Evolutionary conservation across 2,797 vertebrate species (phyloP).

Genomic region (Nyctalus aviator): DNA sequence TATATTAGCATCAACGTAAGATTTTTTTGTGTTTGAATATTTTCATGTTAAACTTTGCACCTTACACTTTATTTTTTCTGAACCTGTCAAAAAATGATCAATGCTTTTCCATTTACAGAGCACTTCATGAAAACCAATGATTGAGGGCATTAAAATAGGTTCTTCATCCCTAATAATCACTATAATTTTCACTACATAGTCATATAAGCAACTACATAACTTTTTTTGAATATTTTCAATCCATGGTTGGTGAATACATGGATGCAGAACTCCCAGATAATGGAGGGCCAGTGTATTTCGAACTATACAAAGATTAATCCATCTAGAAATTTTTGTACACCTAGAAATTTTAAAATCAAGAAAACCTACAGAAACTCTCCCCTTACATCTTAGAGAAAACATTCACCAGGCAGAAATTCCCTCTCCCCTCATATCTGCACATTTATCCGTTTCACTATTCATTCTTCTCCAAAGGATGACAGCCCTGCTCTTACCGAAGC

Average conservation of each 20-base stretch:
- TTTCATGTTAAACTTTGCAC: background rate
- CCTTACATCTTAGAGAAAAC: background rate
- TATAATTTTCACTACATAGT: background rate
- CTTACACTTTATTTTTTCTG: background rate
- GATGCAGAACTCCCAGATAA: background rate
- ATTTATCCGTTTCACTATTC: background rate
- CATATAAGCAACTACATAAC: background rate
- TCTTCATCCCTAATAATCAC: background rate
- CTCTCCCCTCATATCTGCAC: background rate
- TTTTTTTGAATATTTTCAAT: background rate
- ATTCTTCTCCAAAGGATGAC: background rate
- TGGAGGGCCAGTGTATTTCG: background rate
- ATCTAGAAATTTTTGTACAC: background rate
- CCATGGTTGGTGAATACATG: background rate
- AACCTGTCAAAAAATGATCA: background rate
- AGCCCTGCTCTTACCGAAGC: background rate
- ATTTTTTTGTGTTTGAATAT: background rate
- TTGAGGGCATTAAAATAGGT: background rate
- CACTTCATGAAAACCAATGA: background rate
- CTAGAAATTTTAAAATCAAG: slow-evolving; percentile 8
- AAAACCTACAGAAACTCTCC: slow-evolving; percentile 18
- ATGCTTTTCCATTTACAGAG: background rate
- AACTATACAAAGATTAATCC: background rate
- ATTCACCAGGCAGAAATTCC: background rate
- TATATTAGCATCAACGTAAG: background rate